Base-by-base conservation (phyloP, 2,888 invertebrate species). In the Mimas tiliae region DNA sequence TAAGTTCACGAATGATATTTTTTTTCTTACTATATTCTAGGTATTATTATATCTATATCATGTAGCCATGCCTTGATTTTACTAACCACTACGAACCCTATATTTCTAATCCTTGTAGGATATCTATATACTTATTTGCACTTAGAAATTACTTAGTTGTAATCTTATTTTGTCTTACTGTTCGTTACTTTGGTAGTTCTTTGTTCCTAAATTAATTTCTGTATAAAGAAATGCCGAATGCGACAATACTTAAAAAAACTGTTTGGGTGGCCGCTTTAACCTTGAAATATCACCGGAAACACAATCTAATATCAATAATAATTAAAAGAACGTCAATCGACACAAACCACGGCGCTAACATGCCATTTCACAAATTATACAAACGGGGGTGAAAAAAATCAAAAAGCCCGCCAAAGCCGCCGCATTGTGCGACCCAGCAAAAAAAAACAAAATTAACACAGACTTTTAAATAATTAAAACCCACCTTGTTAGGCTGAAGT, bases 321-420 rank as follows among this genome's bases (percentile, higher is more conserved):
- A 88, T 87, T 89, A 85, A 82, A 88, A 88, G 82, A 83, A 82
- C 82, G 85, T 84, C 86, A 84, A 74, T 71, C 67, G 68, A 75
- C 71, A 68, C 63, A 72, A 78, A 76, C 77, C 80, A 78, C 82
- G 90, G 91, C 90, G 91, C 88, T 91, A 91, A 91, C 89, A 90
- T 86, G 83, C 87, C 90, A 90, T 91, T 91, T 91, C 87, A 91
- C 91, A 91, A 90, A 91, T 91, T 89, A 90, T 75, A 90, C 90
- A 87, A 88, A 84, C 72, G 75, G 80, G 55, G 42, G 12, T 58
- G 58, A 85, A 87, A 85, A 89, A 86, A 84, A 79, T 74, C 75
- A 85, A 85, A 86, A 82, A 75, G 71, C 72, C 83, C 86, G 86
- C 84, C 74, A 90, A 90, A 89, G 90, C 85, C 65, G 78, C 88